Evolutionary conservation across 1,140 invertebrate genomes (phyloP), one percentile per base, ranked within the genome.

Genomic region (Nasonia vitripennis): DNA sequence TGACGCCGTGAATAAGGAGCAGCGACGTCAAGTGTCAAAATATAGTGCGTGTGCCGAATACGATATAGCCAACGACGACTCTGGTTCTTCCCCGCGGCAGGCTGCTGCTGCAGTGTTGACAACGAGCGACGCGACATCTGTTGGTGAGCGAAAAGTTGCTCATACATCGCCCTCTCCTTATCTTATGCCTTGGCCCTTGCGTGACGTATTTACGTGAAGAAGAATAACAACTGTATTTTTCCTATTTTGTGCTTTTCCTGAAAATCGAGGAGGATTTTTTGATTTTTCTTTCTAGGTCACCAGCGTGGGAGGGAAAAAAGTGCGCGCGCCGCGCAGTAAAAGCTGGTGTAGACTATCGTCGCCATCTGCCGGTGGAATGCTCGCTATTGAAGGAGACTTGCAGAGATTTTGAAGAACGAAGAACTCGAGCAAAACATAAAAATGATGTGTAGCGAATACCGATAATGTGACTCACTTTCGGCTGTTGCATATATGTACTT

Each of bases 11-110:
- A n/a, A 62, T 17, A 62, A 62, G 55, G 17, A 62, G 48, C 20
- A 74, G 55, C 77, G 62, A 55, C 62, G 77, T 73, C 83, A 84
- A 84, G 77, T 84, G 77, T 84, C 83, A 84, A 84, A 84, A 84
- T 73, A 67, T 12, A 4, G 23, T 27, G 77, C 77, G 83, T 34
- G 27, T 41, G 73, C 37, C 37, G 37, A 62, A 20, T 62, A 62
- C 17, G 20, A 14, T 0, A 14, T 4, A 14, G 20, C 17, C 20
- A 6, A 20, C 20, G 55, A 62, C 55, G 55, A 62, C 55, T 62
- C 2, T 62, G 3, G 55, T 14, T 62, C 55, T 62, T n/a, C 7
- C 20, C 2, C 55, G 1, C 55, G 6, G 20, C 17, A 7, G 48
- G 11, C 12, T 51, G 55, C 12, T 51, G 55, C 55, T 62, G 55